Evolutionary conservation across 2,113 vertebrate genomes (phyloP).

Genomic region (Bufo gargarizans): DNA sequence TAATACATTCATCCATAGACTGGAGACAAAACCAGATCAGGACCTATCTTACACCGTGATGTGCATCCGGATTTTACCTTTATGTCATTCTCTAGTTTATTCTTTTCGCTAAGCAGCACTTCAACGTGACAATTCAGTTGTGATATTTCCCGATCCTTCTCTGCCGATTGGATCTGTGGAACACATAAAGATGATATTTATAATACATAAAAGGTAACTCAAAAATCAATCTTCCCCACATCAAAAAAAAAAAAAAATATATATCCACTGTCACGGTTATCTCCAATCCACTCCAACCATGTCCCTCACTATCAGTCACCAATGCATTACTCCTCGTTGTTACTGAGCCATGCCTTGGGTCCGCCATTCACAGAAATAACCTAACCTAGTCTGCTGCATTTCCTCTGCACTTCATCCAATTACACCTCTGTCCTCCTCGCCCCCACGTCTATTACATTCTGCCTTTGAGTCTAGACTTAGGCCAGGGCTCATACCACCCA

Average conservation of each 20-base stretch:
- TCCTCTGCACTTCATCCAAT: constrained; percentile 10
- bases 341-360: neutral
- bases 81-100: constrained; percentile 74
- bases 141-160: constrained; percentile 88
- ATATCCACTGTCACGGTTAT: neutral
- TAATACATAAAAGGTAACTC: too few species aligned
- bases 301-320: neutral
- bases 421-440: constrained; percentile 11
- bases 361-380: neutral
- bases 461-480: constrained; percentile 10
- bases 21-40: too few species aligned
- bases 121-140: constrained; percentile 82
- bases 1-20: too few species aligned
- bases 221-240: too few species aligned
- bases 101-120: constrained; percentile 81
- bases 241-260: too few species aligned
- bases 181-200: constrained; percentile 2
- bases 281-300: neutral
- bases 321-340: neutral
- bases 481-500: constrained; percentile 16
- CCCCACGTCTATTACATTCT: neutral
- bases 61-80: constrained; percentile 11
- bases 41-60: neutral
- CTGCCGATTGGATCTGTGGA: constrained; percentile 85
- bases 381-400: neutral